phyloP scores from a whole-genome alignment of 2,888 invertebrate species.

The Cacoxenus indagator region DNA sequence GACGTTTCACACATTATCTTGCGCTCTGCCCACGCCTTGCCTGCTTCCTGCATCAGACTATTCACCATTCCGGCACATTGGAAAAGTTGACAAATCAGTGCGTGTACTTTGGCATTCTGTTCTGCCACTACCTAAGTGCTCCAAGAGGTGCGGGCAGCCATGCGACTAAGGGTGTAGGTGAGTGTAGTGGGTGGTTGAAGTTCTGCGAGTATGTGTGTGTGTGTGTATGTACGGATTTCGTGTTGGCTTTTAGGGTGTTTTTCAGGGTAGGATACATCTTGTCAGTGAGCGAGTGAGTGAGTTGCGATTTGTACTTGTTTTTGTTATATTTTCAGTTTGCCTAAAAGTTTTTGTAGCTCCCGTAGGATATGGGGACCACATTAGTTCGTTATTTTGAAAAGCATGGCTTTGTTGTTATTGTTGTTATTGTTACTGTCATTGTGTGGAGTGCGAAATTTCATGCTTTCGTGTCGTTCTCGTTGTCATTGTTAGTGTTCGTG shows the following conservation, averaged over 20 bases:
- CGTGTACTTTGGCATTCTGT: constrained; percentile 43
- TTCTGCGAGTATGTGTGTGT: constrained; percentile 12
- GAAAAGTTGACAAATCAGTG: constrained; percentile 66
- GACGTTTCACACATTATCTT: not conserved
- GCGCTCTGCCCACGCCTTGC: not conserved
- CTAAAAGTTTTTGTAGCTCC: constrained; percentile 55
- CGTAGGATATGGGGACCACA: constrained; percentile 46
- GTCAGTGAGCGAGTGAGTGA: constrained; percentile 9
- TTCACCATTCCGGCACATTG: constrained; percentile 59
- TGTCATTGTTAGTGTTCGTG: constrained; percentile 52
- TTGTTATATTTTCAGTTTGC: constrained; percentile 51
- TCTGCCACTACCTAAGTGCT: not conserved
- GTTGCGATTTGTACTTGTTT: constrained; percentile 57
- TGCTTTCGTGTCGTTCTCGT: constrained; percentile 33
- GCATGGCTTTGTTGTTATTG: constrained; percentile 14
- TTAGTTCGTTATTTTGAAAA: constrained; percentile 13
- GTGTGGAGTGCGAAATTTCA: constrained; percentile 28
- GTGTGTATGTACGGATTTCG: not conserved
- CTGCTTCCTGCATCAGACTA: constrained; percentile 9
- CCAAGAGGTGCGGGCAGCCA: not conserved
- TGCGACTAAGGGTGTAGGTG: not conserved
- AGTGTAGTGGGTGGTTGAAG: not conserved
- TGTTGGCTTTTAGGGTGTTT: too few species aligned
- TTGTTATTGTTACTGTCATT: constrained; percentile 27
- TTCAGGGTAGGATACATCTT: too few species aligned